Percentiles rank a stretch among this genome's conserved stretches.
Conservation (phyloP, 2,113 vertebrate genomes). For the Anarhynchus alexandrinus region DNA sequence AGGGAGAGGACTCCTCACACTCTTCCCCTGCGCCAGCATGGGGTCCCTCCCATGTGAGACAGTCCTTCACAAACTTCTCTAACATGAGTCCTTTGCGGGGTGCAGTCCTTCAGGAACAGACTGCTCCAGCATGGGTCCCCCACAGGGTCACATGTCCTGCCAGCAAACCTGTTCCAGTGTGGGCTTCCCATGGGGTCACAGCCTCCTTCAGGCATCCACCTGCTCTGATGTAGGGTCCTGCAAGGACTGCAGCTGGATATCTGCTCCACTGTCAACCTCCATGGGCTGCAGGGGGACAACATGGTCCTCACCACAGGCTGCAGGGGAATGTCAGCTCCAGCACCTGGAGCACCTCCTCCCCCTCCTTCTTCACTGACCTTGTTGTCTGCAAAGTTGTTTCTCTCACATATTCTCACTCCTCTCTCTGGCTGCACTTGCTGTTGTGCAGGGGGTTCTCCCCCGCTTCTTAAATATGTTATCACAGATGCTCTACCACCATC, state of each 20-base stretch:
- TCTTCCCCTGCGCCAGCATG: not conserved
- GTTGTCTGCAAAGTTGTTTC: too few species aligned
- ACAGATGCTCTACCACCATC: fast-evolving
- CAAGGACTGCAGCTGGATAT: not conserved
- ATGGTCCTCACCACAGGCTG: not conserved
- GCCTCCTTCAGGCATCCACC: not conserved
- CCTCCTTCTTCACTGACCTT: not conserved
- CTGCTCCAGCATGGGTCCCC: too few species aligned
- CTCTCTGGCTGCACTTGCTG: not conserved
- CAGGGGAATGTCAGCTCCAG: not conserved
- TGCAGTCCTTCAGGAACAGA: not conserved
- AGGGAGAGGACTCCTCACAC: not conserved
- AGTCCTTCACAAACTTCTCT: not conserved
- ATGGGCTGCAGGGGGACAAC: not conserved
- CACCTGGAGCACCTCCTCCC: not conserved
- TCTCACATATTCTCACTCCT: too few species aligned
- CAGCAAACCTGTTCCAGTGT: not conserved
- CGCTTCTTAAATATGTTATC: not conserved
- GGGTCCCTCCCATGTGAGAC: not conserved
- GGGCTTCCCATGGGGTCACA: not conserved
- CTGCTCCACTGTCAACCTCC: not conserved
- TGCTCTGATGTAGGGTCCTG: not conserved
- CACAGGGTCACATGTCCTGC: not conserved
- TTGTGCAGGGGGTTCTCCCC: not conserved
- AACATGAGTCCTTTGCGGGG: not conserved